These are phyloP conservation scores for Sarcophilus harrisii DNA, from an alignment of 2,797 vertebrate genomes.

Conservation along the genomic window DNA sequence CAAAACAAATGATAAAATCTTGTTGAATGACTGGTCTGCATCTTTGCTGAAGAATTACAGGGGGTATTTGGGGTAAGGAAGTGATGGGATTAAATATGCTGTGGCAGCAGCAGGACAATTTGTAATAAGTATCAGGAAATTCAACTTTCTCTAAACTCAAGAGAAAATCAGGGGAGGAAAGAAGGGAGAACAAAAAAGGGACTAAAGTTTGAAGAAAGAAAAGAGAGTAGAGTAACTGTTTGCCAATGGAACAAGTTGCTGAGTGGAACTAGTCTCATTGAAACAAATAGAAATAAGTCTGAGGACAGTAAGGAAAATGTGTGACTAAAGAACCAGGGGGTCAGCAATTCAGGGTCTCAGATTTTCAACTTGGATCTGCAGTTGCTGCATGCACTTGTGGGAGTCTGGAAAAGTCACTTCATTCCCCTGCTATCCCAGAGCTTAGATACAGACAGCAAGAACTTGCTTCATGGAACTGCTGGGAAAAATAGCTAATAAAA, in stretches of 20 bases:
- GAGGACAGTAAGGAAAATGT: not conserved
- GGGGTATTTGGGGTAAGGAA: not conserved
- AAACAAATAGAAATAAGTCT: conserved; percentile 21
- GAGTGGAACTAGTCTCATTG: not conserved
- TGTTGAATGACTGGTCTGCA: not conserved
- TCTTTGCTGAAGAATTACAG: not conserved
- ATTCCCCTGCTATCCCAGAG: not conserved
- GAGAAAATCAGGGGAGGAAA: not conserved
- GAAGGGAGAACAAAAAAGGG: not conserved
- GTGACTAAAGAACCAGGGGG: conserved; percentile 1
- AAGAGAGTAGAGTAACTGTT: not conserved
- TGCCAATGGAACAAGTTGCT: not conserved
- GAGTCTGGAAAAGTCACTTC: not conserved
- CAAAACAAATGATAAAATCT: not conserved
- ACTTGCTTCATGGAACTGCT: not conserved
- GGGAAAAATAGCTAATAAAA: conserved; percentile 40
- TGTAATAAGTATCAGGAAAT: conserved; percentile 26
- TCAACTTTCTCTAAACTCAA: conserved; percentile 9
- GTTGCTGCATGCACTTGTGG: not conserved
- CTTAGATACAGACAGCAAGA: conserved; percentile 41
- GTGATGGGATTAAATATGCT: not conserved
- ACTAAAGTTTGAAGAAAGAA: not conserved
- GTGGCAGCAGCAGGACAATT: not conserved
- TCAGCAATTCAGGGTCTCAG: not conserved
- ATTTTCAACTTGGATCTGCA: not conserved